These are phyloP conservation scores for Sebastes steindachneri DNA, from an alignment of 2,797 vertebrate genomes.

Conservation along the genomic window DNA sequence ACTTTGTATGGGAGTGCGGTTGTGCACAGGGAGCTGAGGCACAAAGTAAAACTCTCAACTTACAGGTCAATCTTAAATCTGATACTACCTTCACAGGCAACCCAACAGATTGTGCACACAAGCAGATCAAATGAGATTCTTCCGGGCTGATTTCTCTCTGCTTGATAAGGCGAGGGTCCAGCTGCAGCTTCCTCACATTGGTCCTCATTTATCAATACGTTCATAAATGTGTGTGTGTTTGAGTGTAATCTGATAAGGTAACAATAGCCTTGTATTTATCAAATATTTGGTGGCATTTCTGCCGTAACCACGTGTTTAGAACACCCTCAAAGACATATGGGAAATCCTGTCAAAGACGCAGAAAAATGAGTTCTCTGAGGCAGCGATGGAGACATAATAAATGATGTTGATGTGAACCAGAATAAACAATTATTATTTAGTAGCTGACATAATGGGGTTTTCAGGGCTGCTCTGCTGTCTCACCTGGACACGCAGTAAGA, in stretches of 20 bases:
- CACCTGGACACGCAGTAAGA: not conserved
- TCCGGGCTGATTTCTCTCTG: conserved; percentile 22
- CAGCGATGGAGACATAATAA: conserved; percentile 37
- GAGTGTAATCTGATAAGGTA: conserved; percentile 11
- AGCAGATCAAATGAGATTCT: conserved; percentile 21
- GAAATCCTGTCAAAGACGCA: conserved; percentile 49
- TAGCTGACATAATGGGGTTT: conserved; percentile 40
- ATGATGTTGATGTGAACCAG: conserved; percentile 29
- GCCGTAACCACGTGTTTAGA: conserved; percentile 5
- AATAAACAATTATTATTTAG: conserved; percentile 58
- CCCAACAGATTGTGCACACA: not conserved
- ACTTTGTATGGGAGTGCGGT: not conserved
- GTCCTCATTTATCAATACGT: conserved; percentile 31
- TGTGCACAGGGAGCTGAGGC: not conserved
- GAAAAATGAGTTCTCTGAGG: conserved; percentile 43
- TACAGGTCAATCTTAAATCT: conserved; percentile 17
- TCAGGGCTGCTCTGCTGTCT: conserved; percentile 11
- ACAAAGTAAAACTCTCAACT: conserved; percentile 8
- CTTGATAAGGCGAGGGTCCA: conserved; percentile 14
- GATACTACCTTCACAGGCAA: conserved; percentile 9
- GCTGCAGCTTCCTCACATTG: conserved; percentile 31
- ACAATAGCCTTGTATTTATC: conserved; percentile 33
- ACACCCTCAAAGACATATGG: conserved; percentile 36
- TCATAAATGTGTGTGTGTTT: conserved; percentile 15
- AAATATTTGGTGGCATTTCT: conserved; percentile 24